Base-by-base conservation (phyloP, 2,113 vertebrate genomes). In the Corvus cornix region DNA sequence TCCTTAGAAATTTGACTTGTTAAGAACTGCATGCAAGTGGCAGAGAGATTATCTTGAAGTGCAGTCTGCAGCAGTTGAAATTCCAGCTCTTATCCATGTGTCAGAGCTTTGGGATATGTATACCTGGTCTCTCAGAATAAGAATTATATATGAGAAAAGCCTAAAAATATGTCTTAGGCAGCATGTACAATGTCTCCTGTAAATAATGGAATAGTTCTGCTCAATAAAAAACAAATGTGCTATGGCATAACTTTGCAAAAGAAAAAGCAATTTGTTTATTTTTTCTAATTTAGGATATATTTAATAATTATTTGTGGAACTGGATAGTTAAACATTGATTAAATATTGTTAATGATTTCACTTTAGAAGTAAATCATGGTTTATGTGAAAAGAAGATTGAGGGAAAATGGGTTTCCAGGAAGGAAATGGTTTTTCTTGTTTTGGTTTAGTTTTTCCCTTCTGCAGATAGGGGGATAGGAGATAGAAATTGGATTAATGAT, bases 41-140 rank as follows among this genome's bases (percentile, higher is more conserved):
- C 82, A 46, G 58, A 74, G 48, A 16, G 22, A n/a, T 78, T 59
- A 28, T 56, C 22, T 74, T 68, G 56, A 88, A 43, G 15, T 63
- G 13, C 12, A 53, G 1, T 49, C 35, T 70, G 46, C 0, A 0
- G 14, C 44, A 72, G 1, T 46, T n/a, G 49, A 81, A 93, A 48
- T 81, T 52, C 11, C 39, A 41, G 43, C 13, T 48, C 28, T 86
- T 72, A 12, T 62, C 58, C 10, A 1, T 49, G 8, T 74, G 20
- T 89, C 37, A 28, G 48, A 55, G 37, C 64, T 86, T 74, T 59
- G 53, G 48, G 51, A 49, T 63, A 49, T 63, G 7, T 46, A 11
- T 58, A 70, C 16, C 22, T 70, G 31, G 8, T 84, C 31, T 63
- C 44, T 85, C 22, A 60, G 51, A 90, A 82, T 28, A 11, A 66